These are phyloP conservation scores for Lutjanus erythropterus DNA, from an alignment of 2,113 vertebrate genomes.

Conservation along the genomic window DNA sequence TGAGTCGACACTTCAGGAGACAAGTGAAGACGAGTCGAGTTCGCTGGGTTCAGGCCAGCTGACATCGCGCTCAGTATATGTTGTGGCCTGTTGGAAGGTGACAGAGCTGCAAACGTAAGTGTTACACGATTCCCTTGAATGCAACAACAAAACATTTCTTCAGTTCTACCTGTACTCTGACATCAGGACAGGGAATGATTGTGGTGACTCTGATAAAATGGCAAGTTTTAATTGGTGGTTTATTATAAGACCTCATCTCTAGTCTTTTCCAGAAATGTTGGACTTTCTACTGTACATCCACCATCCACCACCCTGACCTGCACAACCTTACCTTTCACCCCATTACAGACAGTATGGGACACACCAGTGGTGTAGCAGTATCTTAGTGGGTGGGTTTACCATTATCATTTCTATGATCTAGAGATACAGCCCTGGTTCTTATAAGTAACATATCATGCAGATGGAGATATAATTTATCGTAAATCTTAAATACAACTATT, in stretches of 20 bases:
- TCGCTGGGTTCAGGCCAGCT: background rate
- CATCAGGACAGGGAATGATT: background rate
- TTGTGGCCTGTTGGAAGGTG: background rate
- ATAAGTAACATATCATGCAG: no score
- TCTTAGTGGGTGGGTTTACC: background rate
- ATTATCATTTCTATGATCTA: background rate
- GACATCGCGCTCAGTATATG: background rate
- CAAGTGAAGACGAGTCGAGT: background rate
- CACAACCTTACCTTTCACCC: background rate
- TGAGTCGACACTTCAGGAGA: background rate
- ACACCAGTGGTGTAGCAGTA: background rate
- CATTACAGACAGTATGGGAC: background rate
- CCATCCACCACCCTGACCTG: background rate
- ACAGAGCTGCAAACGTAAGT: background rate
- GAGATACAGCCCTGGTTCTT: no score
- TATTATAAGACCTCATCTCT: background rate
- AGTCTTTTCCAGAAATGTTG: background rate
- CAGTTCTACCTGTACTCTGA: background rate
- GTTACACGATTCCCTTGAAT: background rate
- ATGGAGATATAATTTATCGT: no score
- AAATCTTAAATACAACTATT: background rate
- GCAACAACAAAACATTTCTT: background rate
- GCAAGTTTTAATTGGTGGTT: background rate
- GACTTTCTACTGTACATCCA: background rate
- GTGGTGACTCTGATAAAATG: background rate